Conservation (phyloP, 2,797 vertebrate genomes). For the Eulemur coronatus region DNA sequence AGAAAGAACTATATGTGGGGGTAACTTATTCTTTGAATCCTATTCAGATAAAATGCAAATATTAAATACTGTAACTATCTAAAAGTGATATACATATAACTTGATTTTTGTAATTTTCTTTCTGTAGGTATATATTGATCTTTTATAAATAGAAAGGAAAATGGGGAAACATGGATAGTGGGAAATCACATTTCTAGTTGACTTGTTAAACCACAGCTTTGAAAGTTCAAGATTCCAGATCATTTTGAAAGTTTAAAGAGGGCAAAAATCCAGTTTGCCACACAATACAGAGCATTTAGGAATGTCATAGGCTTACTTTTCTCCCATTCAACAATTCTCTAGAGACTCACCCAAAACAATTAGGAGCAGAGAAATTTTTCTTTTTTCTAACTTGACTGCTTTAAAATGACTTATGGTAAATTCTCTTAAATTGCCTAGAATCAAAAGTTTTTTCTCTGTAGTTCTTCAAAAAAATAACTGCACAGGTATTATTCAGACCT, state of each 20-base stretch:
- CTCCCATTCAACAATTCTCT: background rate
- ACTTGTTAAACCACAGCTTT: conserved; percentile 30
- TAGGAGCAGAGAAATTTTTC: background rate
- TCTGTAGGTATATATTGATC: conserved; percentile 11
- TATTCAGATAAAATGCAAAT: background rate
- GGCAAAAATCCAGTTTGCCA: background rate
- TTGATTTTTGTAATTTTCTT: background rate
- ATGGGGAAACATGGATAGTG: background rate
- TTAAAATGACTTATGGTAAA: conserved; percentile 48
- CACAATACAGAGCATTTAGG: background rate
- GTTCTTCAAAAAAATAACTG: conserved; percentile 30
- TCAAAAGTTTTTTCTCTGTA: conserved; percentile 21
- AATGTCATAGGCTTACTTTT: background rate
- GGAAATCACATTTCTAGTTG: background rate
- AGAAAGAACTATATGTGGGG: background rate
- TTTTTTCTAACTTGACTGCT: background rate
- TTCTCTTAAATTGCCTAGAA: background rate
- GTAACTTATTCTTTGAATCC: background rate
- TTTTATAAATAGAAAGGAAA: conserved; percentile 30
- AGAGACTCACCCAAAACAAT: background rate
- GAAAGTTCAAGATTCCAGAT: conserved; percentile 1
- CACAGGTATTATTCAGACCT: conserved; percentile 3
- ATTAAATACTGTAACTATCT: background rate
- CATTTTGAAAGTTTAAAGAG: conserved; percentile 14
- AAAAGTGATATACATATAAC: background rate